Evolutionary conservation across 2,113 vertebrate genomes (phyloP), one percentile per base, ranked within the genome.

Genomic region (Sceloporus undulatus): DNA sequence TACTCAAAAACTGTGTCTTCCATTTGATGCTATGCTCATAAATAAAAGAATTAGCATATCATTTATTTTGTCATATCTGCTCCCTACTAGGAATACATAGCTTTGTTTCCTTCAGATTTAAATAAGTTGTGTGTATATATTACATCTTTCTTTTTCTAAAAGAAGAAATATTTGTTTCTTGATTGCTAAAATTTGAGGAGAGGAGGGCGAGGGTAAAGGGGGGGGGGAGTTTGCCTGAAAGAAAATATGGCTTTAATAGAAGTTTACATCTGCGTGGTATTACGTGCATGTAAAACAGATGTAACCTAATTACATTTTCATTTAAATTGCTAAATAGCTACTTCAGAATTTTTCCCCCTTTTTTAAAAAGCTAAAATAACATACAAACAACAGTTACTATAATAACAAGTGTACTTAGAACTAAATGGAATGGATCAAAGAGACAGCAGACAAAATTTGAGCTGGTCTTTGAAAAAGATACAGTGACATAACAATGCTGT

Each of bases 241-340:
- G 94, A 95, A 96, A 97, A 97, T 97, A 98, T 98, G 98, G 97
- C 96, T 98, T 98, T 97, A 97, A 98, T 98, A 97, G 94, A 98
- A 95, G 91, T 94, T 95, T 94, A 97, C 98, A 98, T 99, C 98
- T 99, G 98, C 91, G 92, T 97, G 96, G 97, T 94, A 97, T 99
- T 98, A 99, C 94, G 94, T 95, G 95, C 97, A 99, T 98, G 98
- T 97, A 97, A 98, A 98, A 98, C 98, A 99, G 98, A 99, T 99
- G 98, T 98, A 97, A 96, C 97, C 98, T 98, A 99, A 99, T 98
- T 98, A 98, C 97, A 97, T 98, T 98, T 98, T 98, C 96, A 97
- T 98, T 98, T 98, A 98, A 98, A 99, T 99, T 99, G 98, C 98
- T 98, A 99, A 98, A 98, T 98, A 99, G 98, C 98, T 98, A 99